Evolutionary conservation across 2,888 invertebrate genomes (phyloP).

Genomic region (Dicranocentrus wangi): DNA sequence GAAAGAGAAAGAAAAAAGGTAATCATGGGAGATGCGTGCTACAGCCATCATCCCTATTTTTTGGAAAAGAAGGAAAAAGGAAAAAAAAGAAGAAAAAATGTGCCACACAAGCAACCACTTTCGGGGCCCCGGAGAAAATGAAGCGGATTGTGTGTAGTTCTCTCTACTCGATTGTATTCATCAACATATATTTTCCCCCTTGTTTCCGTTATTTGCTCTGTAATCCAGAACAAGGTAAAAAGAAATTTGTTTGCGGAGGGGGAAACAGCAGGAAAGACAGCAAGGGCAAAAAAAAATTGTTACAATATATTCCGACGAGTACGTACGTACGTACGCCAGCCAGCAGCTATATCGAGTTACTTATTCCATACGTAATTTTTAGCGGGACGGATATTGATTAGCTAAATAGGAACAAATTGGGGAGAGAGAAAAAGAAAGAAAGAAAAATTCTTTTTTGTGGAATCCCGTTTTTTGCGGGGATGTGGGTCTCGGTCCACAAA

Average conservation of each 20-base stretch:
- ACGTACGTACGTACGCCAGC: not conserved
- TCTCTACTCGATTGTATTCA: conserved; percentile 16
- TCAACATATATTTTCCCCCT: conserved; percentile 1
- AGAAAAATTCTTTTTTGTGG: not conserved
- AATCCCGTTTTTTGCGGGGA: not conserved
- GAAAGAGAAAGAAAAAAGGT: conserved; percentile 32
- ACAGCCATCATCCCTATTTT: not conserved
- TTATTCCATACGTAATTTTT: not conserved
- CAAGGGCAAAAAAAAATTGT: not conserved
- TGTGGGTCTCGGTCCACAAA: not conserved
- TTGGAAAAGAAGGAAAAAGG: not conserved
- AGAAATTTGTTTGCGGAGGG: not conserved
- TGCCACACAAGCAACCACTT: too few species aligned
- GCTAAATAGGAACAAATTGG: conserved; percentile 41
- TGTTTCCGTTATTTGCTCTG: conserved; percentile 9
- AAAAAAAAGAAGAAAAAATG: conserved; percentile 4
- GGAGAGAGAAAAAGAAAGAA: conserved; percentile 1
- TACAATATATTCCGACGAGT: not conserved
- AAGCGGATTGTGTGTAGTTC: not conserved
- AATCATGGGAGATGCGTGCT: conserved; percentile 43
- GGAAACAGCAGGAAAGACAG: not conserved
- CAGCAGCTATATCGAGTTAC: not conserved
- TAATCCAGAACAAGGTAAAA: not conserved
- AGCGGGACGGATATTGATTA: conserved; percentile 42
- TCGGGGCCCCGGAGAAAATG: too few species aligned